A percentile compares a stretch with the other conserved stretches of the same genome.
Evolutionary conservation across 2,888 invertebrate genomes (phyloP).

Genomic region (Diarsia rubi): DNA sequence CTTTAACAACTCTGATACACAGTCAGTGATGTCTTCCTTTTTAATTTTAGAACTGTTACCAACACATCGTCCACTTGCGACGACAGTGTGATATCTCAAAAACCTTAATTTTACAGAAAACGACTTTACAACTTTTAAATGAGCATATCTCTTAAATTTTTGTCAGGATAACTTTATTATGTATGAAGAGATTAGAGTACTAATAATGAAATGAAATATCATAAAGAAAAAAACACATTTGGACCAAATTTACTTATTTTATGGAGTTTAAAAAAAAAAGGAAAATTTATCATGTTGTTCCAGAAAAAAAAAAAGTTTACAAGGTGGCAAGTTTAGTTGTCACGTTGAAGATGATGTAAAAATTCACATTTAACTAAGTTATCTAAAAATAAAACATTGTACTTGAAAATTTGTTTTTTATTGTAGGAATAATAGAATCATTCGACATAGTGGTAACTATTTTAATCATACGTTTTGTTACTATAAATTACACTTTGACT

Average conservation of each 20-base stretch:
- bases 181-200: neutral
- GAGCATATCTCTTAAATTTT: neutral
- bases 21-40: too few relatives aligned
- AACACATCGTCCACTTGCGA: neutral
- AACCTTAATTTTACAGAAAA: neutral
- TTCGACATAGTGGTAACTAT: constrained; percentile 1
- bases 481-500: neutral
- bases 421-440: neutral
- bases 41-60: too few relatives aligned
- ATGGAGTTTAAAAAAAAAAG: constrained; percentile 2
- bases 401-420: neutral
- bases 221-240: constrained; percentile 9
- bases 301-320: neutral
- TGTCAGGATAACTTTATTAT: neutral
- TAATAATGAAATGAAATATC: constrained; percentile 3
- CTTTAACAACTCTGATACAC: too few relatives aligned
- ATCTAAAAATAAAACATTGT: neutral
- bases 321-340: neutral
- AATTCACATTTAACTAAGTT: neutral
- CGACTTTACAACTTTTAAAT: neutral
- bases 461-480: neutral
- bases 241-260: neutral
- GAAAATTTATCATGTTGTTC: constrained; percentile 6
- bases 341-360: neutral
- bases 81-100: neutral